These are phyloP conservation scores for Perca flavescens DNA, from an alignment of 2,113 vertebrate species.

Conservation along the genomic window DNA sequence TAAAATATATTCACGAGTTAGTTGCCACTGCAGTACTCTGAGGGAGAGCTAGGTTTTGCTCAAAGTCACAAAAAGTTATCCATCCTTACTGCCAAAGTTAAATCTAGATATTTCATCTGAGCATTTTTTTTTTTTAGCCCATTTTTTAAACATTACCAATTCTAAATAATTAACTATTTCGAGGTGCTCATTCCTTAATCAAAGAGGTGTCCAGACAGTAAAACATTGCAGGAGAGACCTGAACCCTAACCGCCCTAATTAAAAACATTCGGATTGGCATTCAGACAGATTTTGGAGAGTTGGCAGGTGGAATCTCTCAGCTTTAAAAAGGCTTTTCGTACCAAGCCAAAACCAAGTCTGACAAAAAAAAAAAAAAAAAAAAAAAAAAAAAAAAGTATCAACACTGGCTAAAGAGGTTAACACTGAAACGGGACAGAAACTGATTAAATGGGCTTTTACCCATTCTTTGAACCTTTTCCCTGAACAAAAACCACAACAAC, in stretches of 20 bases:
- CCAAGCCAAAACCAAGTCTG: conserved; percentile 31
- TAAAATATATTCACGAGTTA: conserved; percentile 55
- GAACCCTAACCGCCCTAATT: conserved; percentile 19
- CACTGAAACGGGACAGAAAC: conserved; percentile 22
- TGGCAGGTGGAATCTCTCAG: conserved; percentile 15
- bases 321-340: conserved; percentile 30
- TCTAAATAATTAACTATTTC: conserved; percentile 25
- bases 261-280: conserved; percentile 46
- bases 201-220: conserved; percentile 41
- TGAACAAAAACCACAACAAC: conserved; percentile 42
- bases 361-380: conserved; percentile 12
- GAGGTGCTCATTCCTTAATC: conserved; percentile 20
- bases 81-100: conserved; percentile 12
- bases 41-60: conserved; percentile 19
- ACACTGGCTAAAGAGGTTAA: conserved; percentile 30
- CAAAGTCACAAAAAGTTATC: conserved; percentile 47
- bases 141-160: conserved; percentile 26
- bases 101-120: conserved; percentile 5
- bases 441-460: conserved; percentile 68
- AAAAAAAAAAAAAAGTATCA: not conserved
- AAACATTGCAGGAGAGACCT: conserved; percentile 33
- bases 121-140: not conserved
- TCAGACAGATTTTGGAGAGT: not conserved
- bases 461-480: conserved; percentile 56
- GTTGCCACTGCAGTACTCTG: conserved; percentile 66